A percentile compares a stretch with the other conserved stretches of the same genome.
These are phyloP conservation scores for Aphelenchoides besseyi DNA, from an alignment of 1,140 invertebrate species.

Conservation along the genomic window DNA sequence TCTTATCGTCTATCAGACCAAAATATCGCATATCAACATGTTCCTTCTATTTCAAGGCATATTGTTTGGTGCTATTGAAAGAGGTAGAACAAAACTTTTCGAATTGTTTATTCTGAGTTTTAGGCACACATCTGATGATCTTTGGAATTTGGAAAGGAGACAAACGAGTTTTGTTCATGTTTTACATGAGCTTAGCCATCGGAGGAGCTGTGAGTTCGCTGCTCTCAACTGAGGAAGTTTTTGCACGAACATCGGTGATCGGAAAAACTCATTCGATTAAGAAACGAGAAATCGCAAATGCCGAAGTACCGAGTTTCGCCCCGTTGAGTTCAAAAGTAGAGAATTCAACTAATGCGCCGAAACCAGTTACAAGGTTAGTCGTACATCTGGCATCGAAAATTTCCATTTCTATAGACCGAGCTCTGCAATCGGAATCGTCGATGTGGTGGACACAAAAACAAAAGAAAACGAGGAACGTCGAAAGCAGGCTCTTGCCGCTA, in stretches of 20 bases:
- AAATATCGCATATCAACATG: not conserved
- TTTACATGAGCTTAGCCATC: not conserved
- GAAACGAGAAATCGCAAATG: slow-evolving; percentile 7
- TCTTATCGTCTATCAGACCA: slow-evolving; percentile 2
- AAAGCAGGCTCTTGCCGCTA: slow-evolving; percentile 10
- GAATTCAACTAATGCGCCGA: not conserved
- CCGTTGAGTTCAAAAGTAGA: not conserved
- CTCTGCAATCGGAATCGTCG: slow-evolving; percentile 23
- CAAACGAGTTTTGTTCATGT: not conserved
- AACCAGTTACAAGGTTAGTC: slow-evolving; percentile 1
- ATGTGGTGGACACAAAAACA: slow-evolving; percentile 24
- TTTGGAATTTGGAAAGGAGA: slow-evolving; percentile 13
- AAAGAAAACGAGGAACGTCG: slow-evolving; percentile 18
- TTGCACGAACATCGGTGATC: not conserved
- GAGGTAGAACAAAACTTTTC: not conserved
- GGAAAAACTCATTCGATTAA: not conserved
- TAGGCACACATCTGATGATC: not conserved
- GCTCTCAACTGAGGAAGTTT: not conserved
- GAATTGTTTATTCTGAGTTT: not conserved
- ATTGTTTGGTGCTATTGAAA: slow-evolving; percentile 26
- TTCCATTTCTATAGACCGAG: slow-evolving; percentile 23
- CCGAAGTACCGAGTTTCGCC: not conserved
- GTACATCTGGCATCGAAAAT: too few species aligned
- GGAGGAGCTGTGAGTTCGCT: not conserved
- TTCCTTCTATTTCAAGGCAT: slow-evolving; percentile 11